Evolutionary conservation across 64 coral and sea anemone species (phyloP), one percentile per base, ranked within the genome.

Genomic region (Actinia tenebrosa): DNA sequence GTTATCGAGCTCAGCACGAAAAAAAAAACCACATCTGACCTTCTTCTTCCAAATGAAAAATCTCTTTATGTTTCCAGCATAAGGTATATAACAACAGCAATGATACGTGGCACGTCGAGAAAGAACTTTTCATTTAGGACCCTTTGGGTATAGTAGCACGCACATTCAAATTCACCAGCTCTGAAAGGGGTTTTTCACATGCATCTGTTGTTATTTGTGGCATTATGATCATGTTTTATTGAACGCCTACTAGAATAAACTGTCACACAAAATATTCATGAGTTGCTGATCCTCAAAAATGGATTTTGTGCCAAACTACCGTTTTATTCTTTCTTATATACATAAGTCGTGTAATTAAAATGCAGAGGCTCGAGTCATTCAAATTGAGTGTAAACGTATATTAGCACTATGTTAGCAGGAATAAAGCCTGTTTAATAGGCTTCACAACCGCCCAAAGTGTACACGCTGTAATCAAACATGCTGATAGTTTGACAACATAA

Each of bases 211-310:
- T 15, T 81, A 45, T 81, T 53, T 81, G 79, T 53, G 79, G 79
- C 46, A 53, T 20, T 45, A 81, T 81, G 17, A 81, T 20, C 79
- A 81, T 81, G 17, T 81, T 81, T 81, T 81, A 81, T 81, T 81
- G 79, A 81, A n/a, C 3, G 46, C 46, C 45, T 81, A 37, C 42
- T 47, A 58, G 10, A 58, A 58, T 58, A 58, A 81, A 53, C 4
- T 81, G 43, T 81, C 79, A 81, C 46, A 81, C 79, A 53, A 81
- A 81, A 81, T 81, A 81, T 81, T 81, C 10, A 81, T 81, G 79
- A 81, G 1, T 19, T 1, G 50, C 16, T 81, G 79, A 50, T 81
- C 5, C 22, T 53, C 79, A 81, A 81, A 81, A 4, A 53, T 17
- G n/a, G n/a, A 81, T 10, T 66, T 19, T n/a, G n/a, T 66, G 10